These are phyloP conservation scores for Contarinia nasturtii DNA, from an alignment of 1,140 invertebrate genomes.

Conservation along the genomic window DNA sequence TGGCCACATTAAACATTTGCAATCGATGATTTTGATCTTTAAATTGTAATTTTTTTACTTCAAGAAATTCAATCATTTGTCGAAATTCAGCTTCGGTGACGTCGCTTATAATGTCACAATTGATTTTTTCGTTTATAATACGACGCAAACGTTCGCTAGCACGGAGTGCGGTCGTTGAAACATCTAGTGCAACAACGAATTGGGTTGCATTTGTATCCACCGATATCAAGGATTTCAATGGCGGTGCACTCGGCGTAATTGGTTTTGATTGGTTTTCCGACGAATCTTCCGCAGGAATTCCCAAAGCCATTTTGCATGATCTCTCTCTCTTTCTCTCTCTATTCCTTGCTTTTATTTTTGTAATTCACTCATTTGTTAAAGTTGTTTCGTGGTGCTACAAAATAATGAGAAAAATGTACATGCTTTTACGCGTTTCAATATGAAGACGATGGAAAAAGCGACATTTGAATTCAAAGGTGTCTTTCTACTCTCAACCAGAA, in stretches of 20 bases:
- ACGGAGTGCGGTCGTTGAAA: slow-evolving; percentile 1
- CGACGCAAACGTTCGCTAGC: not conserved
- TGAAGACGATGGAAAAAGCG: too few relatives aligned
- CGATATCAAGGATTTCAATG: not conserved
- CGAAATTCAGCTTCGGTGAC: slow-evolving; percentile 21
- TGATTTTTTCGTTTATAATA: not conserved
- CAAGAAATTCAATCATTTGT: slow-evolving; percentile 19
- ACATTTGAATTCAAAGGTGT: too few relatives aligned
- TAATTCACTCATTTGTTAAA: too few relatives aligned
- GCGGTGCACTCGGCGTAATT: not conserved
- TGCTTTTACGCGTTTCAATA: too few relatives aligned
- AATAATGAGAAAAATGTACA: too few relatives aligned
- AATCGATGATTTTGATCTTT: slow-evolving; percentile 21
- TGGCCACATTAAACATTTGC: slow-evolving; percentile 18
- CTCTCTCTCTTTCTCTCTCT: too few relatives aligned
- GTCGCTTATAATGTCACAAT: slow-evolving; percentile 16
- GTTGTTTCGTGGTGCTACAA: too few relatives aligned
- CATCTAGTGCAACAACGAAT: not conserved
- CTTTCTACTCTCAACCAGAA: too few relatives aligned
- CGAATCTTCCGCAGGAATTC: not conserved
- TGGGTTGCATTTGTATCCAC: not conserved
- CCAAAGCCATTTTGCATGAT: not conserved
- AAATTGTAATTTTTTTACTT: slow-evolving; percentile 21
- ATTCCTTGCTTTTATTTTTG: too few relatives aligned
- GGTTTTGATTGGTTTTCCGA: not conserved